phyloP scores from a whole-genome alignment of 2,888 invertebrate species.

The Microctonus hyperodae region DNA sequence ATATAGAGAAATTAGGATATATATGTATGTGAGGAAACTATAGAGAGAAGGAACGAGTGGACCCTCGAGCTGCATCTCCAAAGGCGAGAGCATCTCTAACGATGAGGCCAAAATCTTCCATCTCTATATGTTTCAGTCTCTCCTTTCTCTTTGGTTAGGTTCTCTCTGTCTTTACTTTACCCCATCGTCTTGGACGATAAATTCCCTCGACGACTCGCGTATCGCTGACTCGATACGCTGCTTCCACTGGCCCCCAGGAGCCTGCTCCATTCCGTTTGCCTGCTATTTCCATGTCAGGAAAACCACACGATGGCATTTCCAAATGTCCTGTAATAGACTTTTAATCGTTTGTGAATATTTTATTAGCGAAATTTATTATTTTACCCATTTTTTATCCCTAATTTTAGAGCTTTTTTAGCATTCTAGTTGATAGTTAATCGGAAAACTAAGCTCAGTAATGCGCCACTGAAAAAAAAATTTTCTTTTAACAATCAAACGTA shows the following conservation, averaged over 20 bases:
- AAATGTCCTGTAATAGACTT: conserved; percentile 6
- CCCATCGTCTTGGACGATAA: conserved; percentile 50
- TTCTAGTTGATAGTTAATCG: no score
- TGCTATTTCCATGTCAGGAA: conserved; percentile 19
- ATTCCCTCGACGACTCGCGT: conserved; percentile 55
- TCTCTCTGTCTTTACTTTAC: conserved; percentile 21
- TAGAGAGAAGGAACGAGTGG: conserved; percentile 20
- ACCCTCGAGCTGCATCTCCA: conserved; percentile 23
- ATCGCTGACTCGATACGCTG: conserved; percentile 49
- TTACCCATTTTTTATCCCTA: no score
- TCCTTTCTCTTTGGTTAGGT: conserved; percentile 4
- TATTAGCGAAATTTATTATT: not conserved
- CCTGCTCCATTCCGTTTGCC: conserved; percentile 3
- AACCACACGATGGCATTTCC: conserved; percentile 13
- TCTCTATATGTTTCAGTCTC: not conserved
- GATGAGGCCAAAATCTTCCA: conserved; percentile 40
- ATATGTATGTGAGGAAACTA: not conserved
- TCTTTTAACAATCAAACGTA: no score
- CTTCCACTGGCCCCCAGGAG: conserved; percentile 17
- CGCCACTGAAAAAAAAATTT: no score
- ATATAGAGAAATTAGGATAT: not conserved
- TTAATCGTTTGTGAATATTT: conserved; percentile 1
- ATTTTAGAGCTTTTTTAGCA: no score
- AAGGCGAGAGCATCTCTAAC: conserved; percentile 44
- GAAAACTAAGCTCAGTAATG: no score